These are phyloP conservation scores for Luscinia megarhynchos DNA, from an alignment of 2,797 vertebrate species.

Conservation along the genomic window DNA sequence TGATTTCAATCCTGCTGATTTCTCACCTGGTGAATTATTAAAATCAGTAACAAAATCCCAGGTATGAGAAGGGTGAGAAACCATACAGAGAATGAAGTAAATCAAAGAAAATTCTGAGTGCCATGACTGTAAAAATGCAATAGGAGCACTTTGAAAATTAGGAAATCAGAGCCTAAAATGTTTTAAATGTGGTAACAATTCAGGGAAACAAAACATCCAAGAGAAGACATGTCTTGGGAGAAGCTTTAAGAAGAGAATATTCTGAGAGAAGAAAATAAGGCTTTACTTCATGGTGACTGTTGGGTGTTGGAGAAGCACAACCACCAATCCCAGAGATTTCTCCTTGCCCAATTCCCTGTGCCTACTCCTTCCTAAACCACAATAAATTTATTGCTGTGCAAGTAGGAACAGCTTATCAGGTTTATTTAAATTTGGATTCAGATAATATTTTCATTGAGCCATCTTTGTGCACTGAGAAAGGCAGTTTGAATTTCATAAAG, in stretches of 20 bases:
- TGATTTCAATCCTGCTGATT: background rate
- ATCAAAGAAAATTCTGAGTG: background rate
- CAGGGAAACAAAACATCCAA: background rate
- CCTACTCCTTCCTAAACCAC: background rate
- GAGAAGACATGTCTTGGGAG: background rate
- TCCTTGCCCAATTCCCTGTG: background rate
- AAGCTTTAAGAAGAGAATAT: background rate
- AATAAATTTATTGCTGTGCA: background rate
- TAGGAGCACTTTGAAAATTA: background rate
- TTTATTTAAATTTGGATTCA: background rate
- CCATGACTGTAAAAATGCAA: background rate
- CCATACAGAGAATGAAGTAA: background rate
- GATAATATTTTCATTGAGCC: background rate
- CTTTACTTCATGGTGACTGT: background rate
- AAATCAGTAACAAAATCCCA: background rate
- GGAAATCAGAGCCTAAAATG: background rate
- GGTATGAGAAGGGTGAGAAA: background rate
- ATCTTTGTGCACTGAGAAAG: background rate
- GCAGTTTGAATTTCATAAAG: background rate
- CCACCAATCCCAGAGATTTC: background rate
- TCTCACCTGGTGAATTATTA: background rate
- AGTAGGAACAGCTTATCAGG: background rate
- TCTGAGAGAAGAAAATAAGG: background rate
- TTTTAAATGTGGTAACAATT: background rate
- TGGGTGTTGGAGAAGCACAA: background rate